These are phyloP conservation scores for Habrosyne pyritoides DNA, from an alignment of 2,888 invertebrate genomes.

Conservation along the genomic window DNA sequence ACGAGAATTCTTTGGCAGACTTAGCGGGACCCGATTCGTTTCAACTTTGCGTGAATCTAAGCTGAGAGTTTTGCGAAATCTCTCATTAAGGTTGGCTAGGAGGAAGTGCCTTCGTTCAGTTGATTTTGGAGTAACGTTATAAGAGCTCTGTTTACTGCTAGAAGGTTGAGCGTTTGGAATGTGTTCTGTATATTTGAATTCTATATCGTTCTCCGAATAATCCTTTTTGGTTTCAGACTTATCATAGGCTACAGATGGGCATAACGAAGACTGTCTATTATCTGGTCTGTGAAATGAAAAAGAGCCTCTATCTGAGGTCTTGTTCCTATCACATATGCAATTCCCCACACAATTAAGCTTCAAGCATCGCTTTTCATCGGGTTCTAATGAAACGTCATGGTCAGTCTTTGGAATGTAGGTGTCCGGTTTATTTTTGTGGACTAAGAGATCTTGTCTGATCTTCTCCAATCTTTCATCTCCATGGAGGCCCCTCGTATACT, in stretches of 20 bases:
- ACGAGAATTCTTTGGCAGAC: conserved; percentile 63
- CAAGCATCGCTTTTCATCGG: conserved; percentile 60
- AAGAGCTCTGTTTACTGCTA: conserved; percentile 72
- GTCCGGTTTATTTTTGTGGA: conserved; percentile 72
- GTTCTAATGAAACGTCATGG: conserved; percentile 63
- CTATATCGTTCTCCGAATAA: conserved; percentile 73
- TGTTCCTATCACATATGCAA: conserved; percentile 72
- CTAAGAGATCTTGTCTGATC: conserved; percentile 72
- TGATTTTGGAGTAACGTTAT: conserved; percentile 76
- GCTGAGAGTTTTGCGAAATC: conserved; percentile 79
- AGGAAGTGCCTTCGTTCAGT: conserved; percentile 72
- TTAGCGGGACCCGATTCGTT: conserved; percentile 63
- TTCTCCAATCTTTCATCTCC: conserved; percentile 76
- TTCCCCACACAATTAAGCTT: conserved; percentile 69
- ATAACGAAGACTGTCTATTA: conserved; percentile 57
- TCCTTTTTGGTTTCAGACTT: conserved; percentile 52
- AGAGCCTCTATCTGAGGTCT: conserved; percentile 68
- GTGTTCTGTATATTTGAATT: conserved; percentile 78
- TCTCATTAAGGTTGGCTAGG: conserved; percentile 74
- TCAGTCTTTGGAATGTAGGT: conserved; percentile 70
- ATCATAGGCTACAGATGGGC: conserved; percentile 60
- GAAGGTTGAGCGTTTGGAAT: conserved; percentile 71
- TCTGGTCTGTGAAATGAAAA: conserved; percentile 75
- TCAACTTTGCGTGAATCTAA: conserved; percentile 76
- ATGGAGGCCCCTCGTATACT: conserved; percentile 74